Base-by-base conservation (phyloP, 2,888 invertebrate genomes). In the Villa cingulata region DNA sequence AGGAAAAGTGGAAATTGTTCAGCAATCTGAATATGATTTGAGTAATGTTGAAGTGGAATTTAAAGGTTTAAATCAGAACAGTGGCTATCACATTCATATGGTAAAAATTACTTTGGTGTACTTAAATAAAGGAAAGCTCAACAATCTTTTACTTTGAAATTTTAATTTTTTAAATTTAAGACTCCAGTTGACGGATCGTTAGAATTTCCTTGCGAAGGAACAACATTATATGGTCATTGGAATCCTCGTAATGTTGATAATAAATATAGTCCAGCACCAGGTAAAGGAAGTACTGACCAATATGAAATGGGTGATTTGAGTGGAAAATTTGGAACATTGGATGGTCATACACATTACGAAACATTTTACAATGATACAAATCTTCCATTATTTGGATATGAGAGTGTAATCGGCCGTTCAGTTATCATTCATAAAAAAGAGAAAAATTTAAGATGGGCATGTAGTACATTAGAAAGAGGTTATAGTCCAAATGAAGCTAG, bases 251-350 rank as follows among this genome's bases (percentile, higher is more conserved):
- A 78, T 43, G 78, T 88, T 1, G 79, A 80, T 61, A 74, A 76
- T 6, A 70, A 74, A 1, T 66, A 71, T 1, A 75, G 77, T 1
- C 86, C 85, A 0, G 70, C 72, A 1, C 71, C 80, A 0, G 69
- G 69, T 1, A 53, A 63, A 63, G 90, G 90, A 16, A 86, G 87
- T 0, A 77, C 79, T 6, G 92, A 92, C 68, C 84, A 88, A 62
- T 91, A 89, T 61, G 83, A 83, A 70, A 76, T 89, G 63, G 91
- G 91, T 0, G 86, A 88, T 62, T 70, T 91, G 23, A 87, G 89
- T 58, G 81, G 81, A 2, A 94, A 94, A 69, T 89, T 86, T 63
- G 92, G 91, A 0, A 72, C 77, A 6, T 69, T 92, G 17, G 79
- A 81, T 19, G 78, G 78, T 19, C 65, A 78, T 12, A 78, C 75